Evolutionary conservation across 1,140 invertebrate species (phyloP), one percentile per base, ranked within the genome.

Genomic region (Laupala kohalensis): DNA sequence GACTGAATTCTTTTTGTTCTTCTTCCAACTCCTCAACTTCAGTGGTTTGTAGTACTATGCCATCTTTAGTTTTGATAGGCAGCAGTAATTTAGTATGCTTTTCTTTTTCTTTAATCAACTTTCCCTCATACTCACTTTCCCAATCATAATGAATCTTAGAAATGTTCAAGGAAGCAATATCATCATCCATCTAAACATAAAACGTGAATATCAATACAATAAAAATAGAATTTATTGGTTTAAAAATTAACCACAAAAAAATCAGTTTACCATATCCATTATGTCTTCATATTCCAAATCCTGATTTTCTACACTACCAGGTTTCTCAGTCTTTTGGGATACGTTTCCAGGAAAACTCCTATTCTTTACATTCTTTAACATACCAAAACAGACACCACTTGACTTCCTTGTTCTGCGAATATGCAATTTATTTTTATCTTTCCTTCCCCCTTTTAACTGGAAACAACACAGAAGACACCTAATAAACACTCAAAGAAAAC

Each of bases 261-360:
- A n/a, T n/a, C n/a, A 53, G 19, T 53, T 53, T 53, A 13, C 9
- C 19, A 53, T 13, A 53, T 53, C 9, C 37, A 53, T 13, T 53
- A 53, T 9, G 19, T 53, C 37, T 53, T 53, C 37, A 4, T 9
- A 19, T 53, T 53, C 37, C 37, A 53, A 69, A 84, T 78, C 69
- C 89, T 77, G 77, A 89, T 88, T 15, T 89, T 87, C 28, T 87
- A 80, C 70, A 86, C 85, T 64, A 87, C 79, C 85, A 87, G 2
- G 68, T 53, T 70, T 62, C 6, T 64, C 62, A 66, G 73, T 79
- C 75, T 82, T 77, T 76, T 64, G 25, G 23, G 12, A 15, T 69
- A 69, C 25, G 23, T 70, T 69, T 29, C 29, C 27, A 9, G 25
- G 23, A 13, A 28, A 53, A 13, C 25, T 28, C 0, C 19, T 6